Conservation (phyloP, 1,140 invertebrate genomes). For the Campoletis sonorensis region DNA sequence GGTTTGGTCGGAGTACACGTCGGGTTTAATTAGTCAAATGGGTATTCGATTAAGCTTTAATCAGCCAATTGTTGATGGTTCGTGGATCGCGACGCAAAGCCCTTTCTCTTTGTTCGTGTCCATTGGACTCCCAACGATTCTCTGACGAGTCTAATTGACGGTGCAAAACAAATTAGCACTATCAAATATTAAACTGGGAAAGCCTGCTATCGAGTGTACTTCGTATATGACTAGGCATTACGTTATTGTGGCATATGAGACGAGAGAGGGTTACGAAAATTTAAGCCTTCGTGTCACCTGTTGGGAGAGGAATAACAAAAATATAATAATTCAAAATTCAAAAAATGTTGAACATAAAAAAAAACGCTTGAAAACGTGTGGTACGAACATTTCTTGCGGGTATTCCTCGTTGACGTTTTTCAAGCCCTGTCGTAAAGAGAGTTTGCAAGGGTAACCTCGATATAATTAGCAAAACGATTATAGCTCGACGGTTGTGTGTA, state of each 20-base stretch:
- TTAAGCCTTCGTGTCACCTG: not conserved
- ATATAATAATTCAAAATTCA: not conserved
- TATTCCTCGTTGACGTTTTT: not conserved
- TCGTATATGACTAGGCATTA: not conserved
- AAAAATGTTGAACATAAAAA: not conserved
- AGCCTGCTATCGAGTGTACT: not conserved
- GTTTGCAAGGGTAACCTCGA: not conserved
- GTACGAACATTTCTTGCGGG: not conserved
- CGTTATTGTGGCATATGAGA: not conserved
- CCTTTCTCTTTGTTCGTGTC: slow-evolving; percentile 47
- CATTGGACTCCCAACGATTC: slow-evolving; percentile 20
- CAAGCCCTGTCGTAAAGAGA: not conserved
- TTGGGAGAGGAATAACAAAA: not conserved
- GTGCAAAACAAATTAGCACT: slow-evolving; percentile 49
- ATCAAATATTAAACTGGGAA: slow-evolving; percentile 46
- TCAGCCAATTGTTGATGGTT: slow-evolving; percentile 57
- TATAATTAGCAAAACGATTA: slow-evolving; percentile 31
- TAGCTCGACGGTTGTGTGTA: not conserved
- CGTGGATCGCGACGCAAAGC: slow-evolving; percentile 30
- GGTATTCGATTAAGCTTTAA: slow-evolving; percentile 61
- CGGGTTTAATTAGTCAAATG: slow-evolving; percentile 57
- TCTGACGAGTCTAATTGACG: slow-evolving; percentile 49
- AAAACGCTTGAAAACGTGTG: not conserved
- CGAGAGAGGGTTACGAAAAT: slow-evolving; percentile 11
- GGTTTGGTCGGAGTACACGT: not conserved